Base-by-base conservation (phyloP, 2,113 vertebrate species). In the Actinemys pallida region DNA sequence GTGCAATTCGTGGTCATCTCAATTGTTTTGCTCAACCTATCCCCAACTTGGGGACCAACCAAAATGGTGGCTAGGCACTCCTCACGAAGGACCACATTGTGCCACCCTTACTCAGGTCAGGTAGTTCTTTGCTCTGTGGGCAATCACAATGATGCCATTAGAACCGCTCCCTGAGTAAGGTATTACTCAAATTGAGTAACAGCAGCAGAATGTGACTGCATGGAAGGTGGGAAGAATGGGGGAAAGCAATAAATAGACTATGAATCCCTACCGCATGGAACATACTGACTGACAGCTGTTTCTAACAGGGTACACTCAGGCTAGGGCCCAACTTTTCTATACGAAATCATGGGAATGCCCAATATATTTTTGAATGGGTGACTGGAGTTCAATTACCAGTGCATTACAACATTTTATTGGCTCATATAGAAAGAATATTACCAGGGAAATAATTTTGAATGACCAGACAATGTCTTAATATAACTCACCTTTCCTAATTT, bases 111-210 rank as follows among this genome's bases (percentile, higher is more conserved):
- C 6, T 13, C 13, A 29, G 88, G 45, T 17, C 62, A 59, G 24
- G 9, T 53, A 11, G 10, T 29, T 10, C 39, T 45, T 3, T 54
- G 20, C 56, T 54, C 29, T n/a, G 78, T 53, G 17, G 45, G 20
- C 59, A 59, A 12, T 4, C 25, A 16, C 24, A 35, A 72, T 69
- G 31, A 17, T 39, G 39, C 29, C 14, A 6, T 22, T 59, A 53
- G 49, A 45, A 39, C 1, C 45, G 6, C 4, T 47, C 80, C 69
- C 5, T 89, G 5, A 75, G 10, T 24, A 45, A 69, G 27, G 39
- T 24, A 27, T 6, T 79, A 47, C 22, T 81, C 25, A n/a, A 0
- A 75, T 78, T 62, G 0, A 7, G 2, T 3, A 0, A 8, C 35
- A 24, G 7, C 27, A 10, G 5, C 50, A 39, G 27, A 53, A 7